Percentiles rank a stretch among this genome's conserved stretches.
phyloP scores from a whole-genome alignment of 2,888 invertebrate genomes.

The Pediacus dermestoides region DNA sequence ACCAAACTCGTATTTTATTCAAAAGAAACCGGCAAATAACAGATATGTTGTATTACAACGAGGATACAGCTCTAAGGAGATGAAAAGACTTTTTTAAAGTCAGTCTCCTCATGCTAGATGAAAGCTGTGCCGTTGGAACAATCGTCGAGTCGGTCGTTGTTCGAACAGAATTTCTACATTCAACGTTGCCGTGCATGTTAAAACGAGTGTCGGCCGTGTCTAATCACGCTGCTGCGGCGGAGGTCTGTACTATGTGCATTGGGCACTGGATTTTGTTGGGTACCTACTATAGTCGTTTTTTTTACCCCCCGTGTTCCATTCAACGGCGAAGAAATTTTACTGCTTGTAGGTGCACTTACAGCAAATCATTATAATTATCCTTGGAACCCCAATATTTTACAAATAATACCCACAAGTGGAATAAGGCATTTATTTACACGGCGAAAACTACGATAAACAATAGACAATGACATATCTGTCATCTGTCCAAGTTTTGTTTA shows the following conservation, averaged over 20 bases:
- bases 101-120: slow-evolving; percentile 37
- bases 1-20: slow-evolving; percentile 33
- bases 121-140: slow-evolving; percentile 45
- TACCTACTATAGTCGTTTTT: too few relatives aligned
- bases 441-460: too few relatives aligned
- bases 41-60: slow-evolving; percentile 49
- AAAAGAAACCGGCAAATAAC: slow-evolving; percentile 46
- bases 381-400: too few relatives aligned
- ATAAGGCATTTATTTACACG: too few relatives aligned
- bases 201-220: slow-evolving; percentile 21
- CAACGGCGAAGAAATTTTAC: too few relatives aligned
- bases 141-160: slow-evolving; percentile 43
- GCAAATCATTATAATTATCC: too few relatives aligned
- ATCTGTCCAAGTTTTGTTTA: too few relatives aligned
- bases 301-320: too few relatives aligned
- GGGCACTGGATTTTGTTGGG: too few relatives aligned
- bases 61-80: slow-evolving; percentile 40
- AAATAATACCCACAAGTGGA: too few relatives aligned
- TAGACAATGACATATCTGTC: too few relatives aligned
- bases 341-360: too few relatives aligned
- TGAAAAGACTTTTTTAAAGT: slow-evolving; percentile 48
- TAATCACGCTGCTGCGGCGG: slow-evolving; percentile 35
- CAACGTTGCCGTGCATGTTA: slow-evolving; percentile 28
- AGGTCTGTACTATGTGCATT: slow-evolving; percentile 36
- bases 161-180: slow-evolving; percentile 38